A percentile compares a stretch with the other conserved stretches of the same genome.
Conservation (phyloP, 2,797 vertebrate genomes). For the Avahi laniger region DNA sequence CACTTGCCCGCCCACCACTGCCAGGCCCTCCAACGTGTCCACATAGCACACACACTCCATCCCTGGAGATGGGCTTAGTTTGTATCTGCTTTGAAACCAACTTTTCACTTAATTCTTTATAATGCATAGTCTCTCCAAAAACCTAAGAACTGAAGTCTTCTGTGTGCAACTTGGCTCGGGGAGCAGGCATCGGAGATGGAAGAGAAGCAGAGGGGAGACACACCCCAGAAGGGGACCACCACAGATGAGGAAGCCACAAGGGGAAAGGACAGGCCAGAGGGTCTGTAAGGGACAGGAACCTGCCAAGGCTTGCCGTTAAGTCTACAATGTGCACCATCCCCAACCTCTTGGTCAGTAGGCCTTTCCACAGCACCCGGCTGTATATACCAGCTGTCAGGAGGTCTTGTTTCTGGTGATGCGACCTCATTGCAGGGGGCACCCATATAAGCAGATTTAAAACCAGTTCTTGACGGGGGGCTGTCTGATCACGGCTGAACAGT, state of each 20-base stretch:
- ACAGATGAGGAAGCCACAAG: background rate
- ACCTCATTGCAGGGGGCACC: background rate
- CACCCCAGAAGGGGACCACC: background rate
- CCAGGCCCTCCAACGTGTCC: background rate
- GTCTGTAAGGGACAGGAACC: background rate
- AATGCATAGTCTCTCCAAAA: background rate
- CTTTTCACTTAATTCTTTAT: background rate
- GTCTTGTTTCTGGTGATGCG: background rate
- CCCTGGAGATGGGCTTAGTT: background rate
- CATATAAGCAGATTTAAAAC: background rate
- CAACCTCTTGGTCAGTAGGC: background rate
- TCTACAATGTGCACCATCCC: rapidly evolving
- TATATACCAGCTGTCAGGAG: background rate
- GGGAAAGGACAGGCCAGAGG: too few relatives aligned
- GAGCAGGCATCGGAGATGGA: background rate
- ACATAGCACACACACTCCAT: too few relatives aligned
- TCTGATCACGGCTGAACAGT: background rate
- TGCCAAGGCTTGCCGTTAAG: background rate
- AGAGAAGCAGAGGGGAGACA: background rate
- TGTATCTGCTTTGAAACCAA: background rate
- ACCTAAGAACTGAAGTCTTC: background rate
- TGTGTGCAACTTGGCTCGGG: background rate
- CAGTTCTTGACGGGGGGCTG: background rate
- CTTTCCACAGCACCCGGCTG: rapidly evolving
- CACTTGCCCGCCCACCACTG: background rate